Conservation (phyloP, 2,797 vertebrate genomes). For the Tokudaia muenninki region DNA sequence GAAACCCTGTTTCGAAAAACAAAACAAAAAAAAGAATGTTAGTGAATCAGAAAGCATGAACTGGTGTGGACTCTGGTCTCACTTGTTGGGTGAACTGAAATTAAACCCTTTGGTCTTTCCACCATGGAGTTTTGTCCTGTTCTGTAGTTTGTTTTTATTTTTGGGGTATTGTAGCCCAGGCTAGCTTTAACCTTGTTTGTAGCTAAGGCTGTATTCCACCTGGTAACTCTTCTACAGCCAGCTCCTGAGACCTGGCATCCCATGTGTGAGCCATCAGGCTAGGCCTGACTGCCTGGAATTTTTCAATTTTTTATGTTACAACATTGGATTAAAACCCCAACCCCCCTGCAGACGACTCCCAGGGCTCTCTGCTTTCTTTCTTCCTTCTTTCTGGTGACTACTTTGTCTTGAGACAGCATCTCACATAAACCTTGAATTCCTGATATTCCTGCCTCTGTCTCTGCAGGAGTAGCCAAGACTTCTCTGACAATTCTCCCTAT, state of each 20-base stretch:
- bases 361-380: background rate
- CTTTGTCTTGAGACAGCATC: background rate
- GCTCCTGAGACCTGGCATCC: background rate
- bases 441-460: background rate
- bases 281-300: background rate
- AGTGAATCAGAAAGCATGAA: background rate
- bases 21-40: background rate
- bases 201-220: background rate
- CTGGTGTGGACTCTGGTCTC: background rate
- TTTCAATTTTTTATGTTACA: slow-evolving; percentile 30
- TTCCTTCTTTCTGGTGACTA: background rate
- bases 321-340: background rate
- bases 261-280: background rate
- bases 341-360: background rate
- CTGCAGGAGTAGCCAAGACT: background rate
- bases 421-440: background rate
- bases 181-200: background rate
- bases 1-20: too few relatives aligned
- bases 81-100: background rate
- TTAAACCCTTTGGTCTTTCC: background rate
- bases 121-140: background rate
- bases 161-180: background rate
- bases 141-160: background rate
- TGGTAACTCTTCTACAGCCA: too few relatives aligned
- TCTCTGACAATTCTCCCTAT: background rate